Base-by-base conservation (phyloP, 2,113 vertebrate species). In the Falcunculus frontatus region DNA sequence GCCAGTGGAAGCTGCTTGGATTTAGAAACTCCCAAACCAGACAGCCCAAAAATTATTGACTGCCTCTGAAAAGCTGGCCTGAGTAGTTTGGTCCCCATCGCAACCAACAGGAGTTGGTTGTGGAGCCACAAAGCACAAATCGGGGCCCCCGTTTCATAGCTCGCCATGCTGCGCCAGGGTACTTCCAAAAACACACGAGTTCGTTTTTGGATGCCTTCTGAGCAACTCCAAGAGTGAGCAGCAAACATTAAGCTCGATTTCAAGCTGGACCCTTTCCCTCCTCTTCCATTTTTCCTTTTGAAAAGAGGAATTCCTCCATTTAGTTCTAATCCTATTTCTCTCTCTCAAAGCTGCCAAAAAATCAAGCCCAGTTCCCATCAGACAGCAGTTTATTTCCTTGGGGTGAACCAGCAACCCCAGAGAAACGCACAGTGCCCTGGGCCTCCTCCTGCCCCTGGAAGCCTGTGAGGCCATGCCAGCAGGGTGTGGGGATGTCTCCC, bases 301-400 rank as follows among this genome's bases (percentile, higher is more conserved):
- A 84, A 92, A 84, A 93, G 81, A 96, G 52, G 5, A 89, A 91
- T 94, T 90, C 53, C 63, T 95, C 84, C 49, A 68, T 60, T 91
- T 89, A 92, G 72, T 94, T 95, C 92, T 91, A 95, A 96, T 91
- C 77, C 84, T 73, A 57, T 79, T 93, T 94, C 50, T 90, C 39
- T 59, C 39, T 84, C 69, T 89, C 0, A 0, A 41, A 89, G 80
- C 83, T 93, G 80, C 89, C 94, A 95, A 69, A 78, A 94, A 70
- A 68, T 11, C 77, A 44, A 89, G 68, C 60, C 62, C n/a, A 0
- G 65, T 27, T 87, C 4, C 0, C 84, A 55, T 70, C 60, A 91
- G 84, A 47, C 15, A 82, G 74, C 37, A 33, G 29, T 65, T 94
- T 11, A 42, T 75, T 73, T 84, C 78, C 87, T 79, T 25, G 41